Evolutionary conservation across 2,797 vertebrate genomes (phyloP).

Genomic region (Allobates femoralis): DNA sequence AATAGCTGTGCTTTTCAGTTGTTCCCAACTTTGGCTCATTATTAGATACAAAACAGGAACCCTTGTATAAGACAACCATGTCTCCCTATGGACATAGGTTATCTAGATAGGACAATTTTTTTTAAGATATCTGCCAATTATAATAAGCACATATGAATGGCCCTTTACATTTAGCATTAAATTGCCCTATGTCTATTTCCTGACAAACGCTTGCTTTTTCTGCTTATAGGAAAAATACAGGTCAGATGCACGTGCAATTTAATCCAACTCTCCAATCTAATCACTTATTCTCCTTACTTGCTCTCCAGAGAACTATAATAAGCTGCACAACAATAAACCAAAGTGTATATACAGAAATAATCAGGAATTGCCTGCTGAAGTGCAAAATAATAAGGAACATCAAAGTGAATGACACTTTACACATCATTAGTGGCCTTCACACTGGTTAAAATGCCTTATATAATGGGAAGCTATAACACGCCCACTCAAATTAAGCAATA

Average conservation of each 20-base stretch:
- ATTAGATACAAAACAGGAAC: no score
- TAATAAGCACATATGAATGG: neutral
- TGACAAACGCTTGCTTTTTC: neutral
- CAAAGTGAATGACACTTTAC: neutral
- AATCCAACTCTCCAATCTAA: constrained; percentile 3
- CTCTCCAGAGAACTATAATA: neutral
- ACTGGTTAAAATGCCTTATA: neutral
- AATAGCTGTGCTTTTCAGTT: no score
- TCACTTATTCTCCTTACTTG: neutral
- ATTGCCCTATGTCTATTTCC: neutral
- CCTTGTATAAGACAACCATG: no score
- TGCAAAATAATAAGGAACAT: constrained; percentile 6
- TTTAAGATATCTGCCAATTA: no score
- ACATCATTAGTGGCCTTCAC: neutral
- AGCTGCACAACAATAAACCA: neutral
- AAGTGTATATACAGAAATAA: neutral
- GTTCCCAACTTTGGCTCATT: no score
- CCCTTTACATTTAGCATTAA: neutral
- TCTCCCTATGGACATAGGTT: no score
- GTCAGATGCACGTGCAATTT: neutral
- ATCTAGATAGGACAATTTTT: no score
- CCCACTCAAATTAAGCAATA: neutral
- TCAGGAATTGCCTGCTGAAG: neutral
- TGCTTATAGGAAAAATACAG: neutral
- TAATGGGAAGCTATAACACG: neutral